These are phyloP conservation scores for Mallateleia sp. DNA, from an alignment of 2,888 invertebrate genomes.

Conservation along the genomic window DNA sequence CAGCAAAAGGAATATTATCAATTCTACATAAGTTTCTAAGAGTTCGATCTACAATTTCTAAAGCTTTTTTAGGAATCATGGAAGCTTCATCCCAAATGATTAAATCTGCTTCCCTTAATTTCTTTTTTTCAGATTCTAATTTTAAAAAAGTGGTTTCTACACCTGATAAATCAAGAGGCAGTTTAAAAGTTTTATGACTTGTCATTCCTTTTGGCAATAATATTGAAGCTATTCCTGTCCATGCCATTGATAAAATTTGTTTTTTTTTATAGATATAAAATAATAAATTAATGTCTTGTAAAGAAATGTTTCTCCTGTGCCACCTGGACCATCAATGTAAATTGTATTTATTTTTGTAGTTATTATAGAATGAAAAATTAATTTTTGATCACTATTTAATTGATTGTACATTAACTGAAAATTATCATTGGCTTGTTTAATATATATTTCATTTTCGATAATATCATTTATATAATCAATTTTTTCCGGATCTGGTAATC, in stretches of 20 bases:
- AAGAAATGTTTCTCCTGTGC: not conserved
- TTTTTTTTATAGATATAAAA: not conserved
- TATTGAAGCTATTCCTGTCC: not conserved
- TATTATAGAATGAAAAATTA: not conserved
- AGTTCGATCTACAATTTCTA: not conserved
- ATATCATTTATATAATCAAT: not conserved
- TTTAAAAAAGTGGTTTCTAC: not conserved
- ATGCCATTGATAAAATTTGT: not conserved
- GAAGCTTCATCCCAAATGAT: not conserved
- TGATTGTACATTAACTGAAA: too few relatives aligned
- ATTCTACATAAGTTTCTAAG: not conserved
- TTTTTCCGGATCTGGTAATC: constrained; percentile 19
- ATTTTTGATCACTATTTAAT: constrained; percentile 5
- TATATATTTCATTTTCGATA: too few relatives aligned
- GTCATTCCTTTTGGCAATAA: not conserved
- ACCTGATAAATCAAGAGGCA: not conserved
- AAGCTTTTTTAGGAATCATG: constrained; percentile 1
- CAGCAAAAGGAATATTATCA: not conserved
- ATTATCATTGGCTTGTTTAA: too few relatives aligned
- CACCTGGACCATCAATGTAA: not conserved
- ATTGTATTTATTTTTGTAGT: too few relatives aligned
- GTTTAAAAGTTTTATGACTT: not conserved
- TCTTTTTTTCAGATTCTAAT: constrained; percentile 1
- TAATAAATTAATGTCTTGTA: not conserved
- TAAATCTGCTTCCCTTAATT: not conserved